Base-by-base conservation (phyloP, 2,797 vertebrate species). In the Gymnopithys bicolor region DNA sequence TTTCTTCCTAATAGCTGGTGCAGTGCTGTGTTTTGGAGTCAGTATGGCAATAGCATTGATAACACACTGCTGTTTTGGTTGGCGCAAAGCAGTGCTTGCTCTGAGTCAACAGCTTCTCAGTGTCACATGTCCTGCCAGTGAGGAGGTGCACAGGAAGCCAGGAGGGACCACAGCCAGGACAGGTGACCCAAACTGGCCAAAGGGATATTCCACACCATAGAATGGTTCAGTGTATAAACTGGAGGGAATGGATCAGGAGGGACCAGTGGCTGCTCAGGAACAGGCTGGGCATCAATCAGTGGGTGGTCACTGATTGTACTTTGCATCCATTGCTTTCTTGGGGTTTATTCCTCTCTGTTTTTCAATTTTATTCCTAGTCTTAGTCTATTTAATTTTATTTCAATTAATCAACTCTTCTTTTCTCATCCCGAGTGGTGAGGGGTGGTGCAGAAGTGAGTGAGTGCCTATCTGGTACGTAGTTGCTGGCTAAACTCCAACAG, bases 391-490 rank as follows among this genome's bases (percentile, higher is more conserved):
- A 37, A 23, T 10, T 46, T 33, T 19, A 46, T 75, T 81, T 63
- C 27, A 32, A 4, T 10, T 28, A 19, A 39, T 43, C 24, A 81
- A 53, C 16, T 43, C 5, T 30, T 56, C 8, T 15, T 37, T 19
- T 18, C 1, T 21, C 7, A 53, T 33, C 3, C 27, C 33, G 46
- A 14, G 5, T 63, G 19, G 2, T 64, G 18, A 15, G 46, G 7
- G 5, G 4, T 70, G 19, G 7, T 35, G 15, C 30, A 46, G 45
- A 91, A 32, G 37, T 11, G 19, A 59, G 12, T 41, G 19, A 69
- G 8, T 1, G 0, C 22, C 28, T 58, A 4, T 48, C 11, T 23
- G 45, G 8, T 11, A 25, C 6, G 43, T 6, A 25, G 15, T 13
- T 52, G 14, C 25, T 81, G 9, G 8, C 35, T 13, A 10, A 53